Conservation (phyloP, 2,888 invertebrate species). For the Ophraella communa region DNA sequence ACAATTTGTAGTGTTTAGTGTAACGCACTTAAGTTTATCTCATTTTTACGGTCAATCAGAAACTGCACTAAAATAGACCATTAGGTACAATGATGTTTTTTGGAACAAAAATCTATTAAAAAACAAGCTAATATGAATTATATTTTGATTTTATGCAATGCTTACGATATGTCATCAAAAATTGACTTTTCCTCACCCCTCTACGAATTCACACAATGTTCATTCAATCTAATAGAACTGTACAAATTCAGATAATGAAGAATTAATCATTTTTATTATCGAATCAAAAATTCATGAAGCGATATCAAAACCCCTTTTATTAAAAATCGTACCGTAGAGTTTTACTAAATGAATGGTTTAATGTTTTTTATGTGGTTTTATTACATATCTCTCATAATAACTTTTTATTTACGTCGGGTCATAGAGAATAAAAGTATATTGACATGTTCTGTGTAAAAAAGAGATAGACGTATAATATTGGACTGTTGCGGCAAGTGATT, state of each 20-base stretch:
- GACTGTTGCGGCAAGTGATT: conserved; percentile 40
- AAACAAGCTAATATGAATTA: background rate
- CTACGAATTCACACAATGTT: conserved; percentile 16
- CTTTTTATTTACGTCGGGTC: conserved; percentile 17
- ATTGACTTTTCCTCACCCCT: background rate
- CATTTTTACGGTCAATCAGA: too few relatives aligned
- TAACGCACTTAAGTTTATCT: too few relatives aligned
- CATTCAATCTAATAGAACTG: conserved; percentile 5
- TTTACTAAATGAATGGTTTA: conserved; percentile 33
- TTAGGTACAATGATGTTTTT: too few relatives aligned
- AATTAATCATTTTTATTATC: conserved; percentile 30
- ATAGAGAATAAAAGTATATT: conserved; percentile 13
- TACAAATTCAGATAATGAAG: conserved; percentile 24
- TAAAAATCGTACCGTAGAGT: conserved; percentile 26
- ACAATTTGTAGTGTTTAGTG: too few relatives aligned
- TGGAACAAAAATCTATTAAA: too few relatives aligned
- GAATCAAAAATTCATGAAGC: conserved; percentile 28
- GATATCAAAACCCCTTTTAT: conserved; percentile 30
- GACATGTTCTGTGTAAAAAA: conserved; percentile 11
- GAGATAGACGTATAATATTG: conserved; percentile 18
- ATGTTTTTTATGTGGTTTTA: conserved; percentile 36
- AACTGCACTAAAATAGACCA: too few relatives aligned
- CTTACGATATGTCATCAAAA: background rate
- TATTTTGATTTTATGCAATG: background rate
- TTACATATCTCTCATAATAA: conserved; percentile 29